Percentiles rank a stretch among this genome's conserved stretches.
phyloP scores from a whole-genome alignment of 2,113 vertebrate species.

The Ictidomys tridecemlineatus region DNA sequence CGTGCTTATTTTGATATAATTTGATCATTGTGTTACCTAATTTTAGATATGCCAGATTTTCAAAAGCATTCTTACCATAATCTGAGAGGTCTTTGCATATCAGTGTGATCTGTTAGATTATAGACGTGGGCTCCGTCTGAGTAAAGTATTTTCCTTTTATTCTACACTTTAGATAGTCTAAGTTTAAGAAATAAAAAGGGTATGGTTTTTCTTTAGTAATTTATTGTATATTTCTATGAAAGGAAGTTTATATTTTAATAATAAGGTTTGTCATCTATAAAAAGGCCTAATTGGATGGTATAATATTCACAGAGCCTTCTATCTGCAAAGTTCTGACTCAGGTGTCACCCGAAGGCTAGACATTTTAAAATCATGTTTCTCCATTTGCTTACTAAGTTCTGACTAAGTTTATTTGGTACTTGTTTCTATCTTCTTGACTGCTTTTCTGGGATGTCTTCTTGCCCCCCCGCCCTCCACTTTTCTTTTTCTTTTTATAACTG shows the following conservation, averaged over 20 bases:
- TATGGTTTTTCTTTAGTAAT: neutral
- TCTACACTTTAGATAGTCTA: neutral
- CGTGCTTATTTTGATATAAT: constrained; percentile 10
- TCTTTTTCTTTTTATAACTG: no score
- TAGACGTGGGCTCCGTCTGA: neutral
- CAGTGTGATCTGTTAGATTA: neutral
- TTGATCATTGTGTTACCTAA: neutral
- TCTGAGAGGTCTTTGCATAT: neutral
- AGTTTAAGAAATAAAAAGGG: neutral
- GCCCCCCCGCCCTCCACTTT: no score
- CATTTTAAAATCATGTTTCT: constrained; percentile 23
- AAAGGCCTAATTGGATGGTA: neutral
- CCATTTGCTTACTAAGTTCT: neutral
- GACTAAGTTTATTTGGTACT: neutral
- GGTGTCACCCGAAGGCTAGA: neutral
- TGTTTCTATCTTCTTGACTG: neutral
- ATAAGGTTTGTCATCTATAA: neutral
- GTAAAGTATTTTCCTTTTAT: neutral
- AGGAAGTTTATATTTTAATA: constrained; percentile 5
- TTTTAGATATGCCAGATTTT: neutral
- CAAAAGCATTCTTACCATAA: neutral
- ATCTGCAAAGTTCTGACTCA: neutral
- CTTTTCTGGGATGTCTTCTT: neutral
- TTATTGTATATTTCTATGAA: neutral
- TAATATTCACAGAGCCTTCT: neutral